These are phyloP conservation scores for Drosophila persimilis DNA, from an alignment of 1,140 invertebrate genomes.

Conservation along the genomic window DNA sequence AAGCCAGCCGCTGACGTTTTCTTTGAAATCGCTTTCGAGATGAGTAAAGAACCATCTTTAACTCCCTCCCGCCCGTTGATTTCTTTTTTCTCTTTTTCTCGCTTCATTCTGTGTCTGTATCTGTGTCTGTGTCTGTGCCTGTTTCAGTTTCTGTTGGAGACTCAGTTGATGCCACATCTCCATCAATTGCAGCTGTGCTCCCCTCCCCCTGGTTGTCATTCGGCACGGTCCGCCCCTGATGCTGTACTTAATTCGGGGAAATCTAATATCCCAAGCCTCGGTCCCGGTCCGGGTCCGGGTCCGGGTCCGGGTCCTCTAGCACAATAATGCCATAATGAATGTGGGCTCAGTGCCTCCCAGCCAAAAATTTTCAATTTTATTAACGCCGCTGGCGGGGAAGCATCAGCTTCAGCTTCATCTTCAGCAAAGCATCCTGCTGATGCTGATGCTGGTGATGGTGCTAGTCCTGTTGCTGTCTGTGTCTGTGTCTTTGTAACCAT, in stretches of 20 bases:
- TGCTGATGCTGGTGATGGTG: constrained; percentile 1
- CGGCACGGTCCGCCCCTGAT: background rate
- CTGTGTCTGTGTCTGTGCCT: too few species aligned
- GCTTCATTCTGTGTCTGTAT: constrained; percentile 1
- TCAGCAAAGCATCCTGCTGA: constrained; percentile 11
- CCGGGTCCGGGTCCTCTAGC: constrained; percentile 22
- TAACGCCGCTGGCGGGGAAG: constrained; percentile 32
- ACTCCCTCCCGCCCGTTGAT: background rate
- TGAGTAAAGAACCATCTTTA: background rate
- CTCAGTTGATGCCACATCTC: constrained; percentile 15
- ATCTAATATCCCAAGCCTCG: constrained; percentile 62
- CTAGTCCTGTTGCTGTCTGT: background rate
- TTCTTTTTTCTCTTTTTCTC: constrained; percentile 4
- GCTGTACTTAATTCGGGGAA: constrained; percentile 48
- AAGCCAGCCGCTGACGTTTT: constrained; percentile 25
- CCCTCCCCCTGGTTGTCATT: too few species aligned
- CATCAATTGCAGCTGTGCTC: constrained; percentile 37
- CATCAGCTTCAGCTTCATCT: constrained; percentile 5
- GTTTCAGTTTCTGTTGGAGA: constrained; percentile 4
- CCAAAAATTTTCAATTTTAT: constrained; percentile 73
- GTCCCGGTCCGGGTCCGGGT: background rate
- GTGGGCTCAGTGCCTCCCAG: constrained; percentile 37
- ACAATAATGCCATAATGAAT: constrained; percentile 76
- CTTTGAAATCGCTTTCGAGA: constrained; percentile 14
- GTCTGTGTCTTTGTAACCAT: constrained; percentile 64